Base-by-base conservation (phyloP, 2,113 vertebrate species). In the Gymnorhina tibicen region DNA sequence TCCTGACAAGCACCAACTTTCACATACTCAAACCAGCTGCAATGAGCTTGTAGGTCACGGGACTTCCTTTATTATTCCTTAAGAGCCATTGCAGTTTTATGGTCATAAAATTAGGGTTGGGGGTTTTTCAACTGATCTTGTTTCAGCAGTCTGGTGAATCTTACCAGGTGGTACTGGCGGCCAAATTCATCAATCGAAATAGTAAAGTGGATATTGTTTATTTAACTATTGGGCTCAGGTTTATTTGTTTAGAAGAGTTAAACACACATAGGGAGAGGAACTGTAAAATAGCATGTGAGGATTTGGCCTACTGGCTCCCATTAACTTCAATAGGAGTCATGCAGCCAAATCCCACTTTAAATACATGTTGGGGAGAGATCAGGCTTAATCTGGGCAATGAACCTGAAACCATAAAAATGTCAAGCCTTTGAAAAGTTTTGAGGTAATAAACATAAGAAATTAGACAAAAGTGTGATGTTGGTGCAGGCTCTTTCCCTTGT, bases 261-360 rank as follows among this genome's bases (percentile, higher is more conserved):
- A 89, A 62, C 12, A 74, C 16, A 21, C 8, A 42, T 4, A 11
- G 35, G 35, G 56, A 84, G 42, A 63, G 72, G 16, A 93, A 32
- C 19, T 42, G 11, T 67, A 72, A 78, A 93, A 83, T 11, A 70
- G 3, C 19, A 26, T 46, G 42, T 63, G 52, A 70, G 33, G 80
- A 82, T 92, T 75, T 95, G 56, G 27, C 44, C 30, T 72, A 13
- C 15, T 81, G 84, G 44, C 35, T 91, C 35, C 35, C 9, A n/a
- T 81, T 78, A 87, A 68, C 64, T 74, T 91, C 86, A 93, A 16
- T 19, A 69, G 52, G 64, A 95, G 22, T 84, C 89, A n/a, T 37
- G 49, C 56, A 72, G 66, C 44, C 81, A 87, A 89, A 91, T 91
- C 76, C 77, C 66, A 64, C 77, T 91, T 91, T 89, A 91, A 95